These are phyloP conservation scores for Lycophotia porphyrea DNA, from an alignment of 2,888 invertebrate genomes.

Conservation along the genomic window DNA sequence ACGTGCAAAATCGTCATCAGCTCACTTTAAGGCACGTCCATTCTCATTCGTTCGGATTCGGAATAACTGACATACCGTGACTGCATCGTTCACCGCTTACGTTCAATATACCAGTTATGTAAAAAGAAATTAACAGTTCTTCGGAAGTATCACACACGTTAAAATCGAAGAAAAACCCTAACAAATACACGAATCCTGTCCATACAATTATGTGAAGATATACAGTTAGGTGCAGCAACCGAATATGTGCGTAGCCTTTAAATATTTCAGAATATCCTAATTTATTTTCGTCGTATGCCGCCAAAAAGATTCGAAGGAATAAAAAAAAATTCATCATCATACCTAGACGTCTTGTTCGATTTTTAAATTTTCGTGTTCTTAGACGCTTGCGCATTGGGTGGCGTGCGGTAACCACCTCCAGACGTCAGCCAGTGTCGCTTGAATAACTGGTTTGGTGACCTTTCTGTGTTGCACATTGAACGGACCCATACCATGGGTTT, in stretches of 20 bases:
- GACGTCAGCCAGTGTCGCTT: conserved; percentile 77
- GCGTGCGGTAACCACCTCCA: conserved; percentile 61
- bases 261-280: background rate
- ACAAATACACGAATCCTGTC: conserved; percentile 44
- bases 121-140: conserved; percentile 48
- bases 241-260: conserved; percentile 34
- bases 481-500: conserved; percentile 72
- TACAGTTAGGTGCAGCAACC: conserved; percentile 48
- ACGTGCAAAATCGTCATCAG: conserved; percentile 33
- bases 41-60: conserved; percentile 11
- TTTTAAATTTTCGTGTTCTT: conserved; percentile 29
- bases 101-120: conserved; percentile 43
- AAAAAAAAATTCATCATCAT: background rate
- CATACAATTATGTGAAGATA: conserved; percentile 33
- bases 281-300: background rate
- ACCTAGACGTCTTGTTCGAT: conserved; percentile 21
- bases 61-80: conserved; percentile 12
- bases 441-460: conserved; percentile 88
- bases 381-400: conserved; percentile 61
- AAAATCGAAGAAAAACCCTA: conserved; percentile 43
- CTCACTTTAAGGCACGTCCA: background rate
- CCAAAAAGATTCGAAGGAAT: background rate
- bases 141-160: conserved; percentile 43
- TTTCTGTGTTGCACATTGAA: conserved; percentile 81
- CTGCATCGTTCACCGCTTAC: conserved; percentile 22